Evolutionary conservation across 1,140 invertebrate species (phyloP).

Genomic region (Nylanderia fulva): DNA sequence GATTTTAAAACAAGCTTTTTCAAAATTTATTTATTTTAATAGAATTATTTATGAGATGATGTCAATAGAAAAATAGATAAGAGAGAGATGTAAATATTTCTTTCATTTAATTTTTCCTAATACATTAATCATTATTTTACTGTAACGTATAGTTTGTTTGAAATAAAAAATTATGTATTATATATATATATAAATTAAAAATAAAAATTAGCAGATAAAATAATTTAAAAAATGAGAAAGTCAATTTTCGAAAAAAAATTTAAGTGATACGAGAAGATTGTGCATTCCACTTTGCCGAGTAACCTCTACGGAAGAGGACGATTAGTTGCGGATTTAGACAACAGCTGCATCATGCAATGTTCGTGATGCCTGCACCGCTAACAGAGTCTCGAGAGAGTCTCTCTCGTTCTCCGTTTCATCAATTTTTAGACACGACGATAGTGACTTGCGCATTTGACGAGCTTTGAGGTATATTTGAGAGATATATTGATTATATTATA

Average conservation of each 20-base stretch:
- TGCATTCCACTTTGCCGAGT: slow-evolving; percentile 27
- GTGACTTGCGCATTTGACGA: slow-evolving; percentile 1
- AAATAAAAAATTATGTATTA: not conserved
- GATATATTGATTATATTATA: no score
- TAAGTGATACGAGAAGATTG: not conserved
- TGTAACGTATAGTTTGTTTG: not conserved
- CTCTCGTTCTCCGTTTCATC: slow-evolving; percentile 28
- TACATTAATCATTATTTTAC: not conserved
- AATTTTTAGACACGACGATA: slow-evolving; percentile 30
- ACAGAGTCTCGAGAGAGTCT: slow-evolving; percentile 12
- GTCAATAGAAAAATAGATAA: slow-evolving; percentile 4
- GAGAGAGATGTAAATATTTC: not conserved
- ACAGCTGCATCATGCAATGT: slow-evolving; percentile 45
- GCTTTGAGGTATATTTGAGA: not conserved
- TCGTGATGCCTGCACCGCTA: slow-evolving; percentile 21
- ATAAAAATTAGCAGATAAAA: not conserved
- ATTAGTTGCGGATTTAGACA: slow-evolving; percentile 57
- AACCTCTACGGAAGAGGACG: slow-evolving; percentile 35
- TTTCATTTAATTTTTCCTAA: not conserved
- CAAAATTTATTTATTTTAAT: not conserved
- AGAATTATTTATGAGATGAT: no score
- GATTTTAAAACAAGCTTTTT: slow-evolving; percentile 2
- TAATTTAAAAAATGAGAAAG: not conserved
- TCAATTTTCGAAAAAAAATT: not conserved
- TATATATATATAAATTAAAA: not conserved